Conservation (phyloP, 2,797 vertebrate species). For the Chromobotia macracanthus region DNA sequence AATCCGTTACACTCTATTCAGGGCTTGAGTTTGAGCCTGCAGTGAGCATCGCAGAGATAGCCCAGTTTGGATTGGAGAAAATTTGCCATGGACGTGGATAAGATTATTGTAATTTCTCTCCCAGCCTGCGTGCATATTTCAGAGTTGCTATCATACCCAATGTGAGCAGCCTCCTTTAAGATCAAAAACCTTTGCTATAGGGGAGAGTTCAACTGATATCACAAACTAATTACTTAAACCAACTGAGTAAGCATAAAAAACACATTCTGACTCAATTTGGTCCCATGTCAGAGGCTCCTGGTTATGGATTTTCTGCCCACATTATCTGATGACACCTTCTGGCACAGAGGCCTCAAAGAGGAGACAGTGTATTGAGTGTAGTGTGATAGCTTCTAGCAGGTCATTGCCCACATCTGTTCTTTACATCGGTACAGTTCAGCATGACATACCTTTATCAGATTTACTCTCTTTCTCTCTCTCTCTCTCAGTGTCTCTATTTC, state of each 20-base stretch:
- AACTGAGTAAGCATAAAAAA: slow-evolving; percentile 74
- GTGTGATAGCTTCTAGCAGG: slow-evolving; percentile 56
- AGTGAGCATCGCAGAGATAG: background rate
- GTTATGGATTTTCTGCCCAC: slow-evolving; percentile 68
- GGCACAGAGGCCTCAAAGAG: slow-evolving; percentile 41
- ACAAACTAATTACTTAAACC: slow-evolving; percentile 74
- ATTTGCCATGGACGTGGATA: slow-evolving; percentile 17
- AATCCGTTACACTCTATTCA: slow-evolving; percentile 15
- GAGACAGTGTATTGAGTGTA: slow-evolving; percentile 67
- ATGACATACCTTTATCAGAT: slow-evolving; percentile 70
- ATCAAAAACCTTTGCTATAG: slow-evolving; percentile 60
- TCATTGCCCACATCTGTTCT: slow-evolving; percentile 66
- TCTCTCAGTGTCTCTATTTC: slow-evolving; percentile 58
- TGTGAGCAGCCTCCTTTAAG: slow-evolving; percentile 12
- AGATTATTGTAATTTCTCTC: slow-evolving; percentile 24
- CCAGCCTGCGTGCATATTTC: slow-evolving; percentile 1
- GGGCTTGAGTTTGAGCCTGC: background rate
- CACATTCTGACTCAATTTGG: slow-evolving; percentile 59
- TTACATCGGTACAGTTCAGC: slow-evolving; percentile 64
- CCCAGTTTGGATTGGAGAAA: slow-evolving; percentile 24
- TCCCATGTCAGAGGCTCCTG: slow-evolving; percentile 53
- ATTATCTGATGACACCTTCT: slow-evolving; percentile 57
- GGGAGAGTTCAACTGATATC: slow-evolving; percentile 71
- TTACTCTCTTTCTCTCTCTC: slow-evolving; percentile 69
- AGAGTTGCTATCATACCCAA: slow-evolving; percentile 26